A percentile compares a stretch with the other conserved stretches of the same genome.
Conservation (phyloP, 2,113 vertebrate genomes). For the Pangasianodon gigas region DNA sequence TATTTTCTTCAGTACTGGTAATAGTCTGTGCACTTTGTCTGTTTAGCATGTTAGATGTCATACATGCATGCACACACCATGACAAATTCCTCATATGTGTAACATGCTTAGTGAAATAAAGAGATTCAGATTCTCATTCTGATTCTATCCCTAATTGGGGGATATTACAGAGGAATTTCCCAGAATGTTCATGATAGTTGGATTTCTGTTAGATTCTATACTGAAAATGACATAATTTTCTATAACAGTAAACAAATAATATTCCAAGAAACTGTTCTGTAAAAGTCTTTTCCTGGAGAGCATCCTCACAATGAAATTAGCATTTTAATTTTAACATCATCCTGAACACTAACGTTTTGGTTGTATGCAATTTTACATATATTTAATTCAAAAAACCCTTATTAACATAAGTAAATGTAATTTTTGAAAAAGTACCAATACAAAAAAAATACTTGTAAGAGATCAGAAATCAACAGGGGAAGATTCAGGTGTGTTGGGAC, state of each 20-base stretch:
- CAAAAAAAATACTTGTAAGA: neutral
- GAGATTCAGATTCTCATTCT: neutral
- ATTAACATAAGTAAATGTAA: neutral
- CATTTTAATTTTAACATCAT: neutral
- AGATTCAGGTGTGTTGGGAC: neutral
- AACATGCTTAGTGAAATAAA: neutral
- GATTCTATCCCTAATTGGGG: neutral
- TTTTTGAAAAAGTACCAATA: neutral
- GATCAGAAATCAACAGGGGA: neutral
- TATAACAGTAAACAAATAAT: neutral
- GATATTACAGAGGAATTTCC: neutral
- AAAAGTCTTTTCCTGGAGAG: neutral
- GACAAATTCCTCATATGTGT: neutral
- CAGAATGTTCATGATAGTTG: neutral
- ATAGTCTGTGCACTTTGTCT: neutral
- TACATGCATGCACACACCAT: too few species aligned
- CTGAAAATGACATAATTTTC: neutral
- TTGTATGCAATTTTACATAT: neutral
- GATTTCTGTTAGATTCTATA: neutral
- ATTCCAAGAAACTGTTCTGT: neutral
- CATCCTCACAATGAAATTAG: neutral
- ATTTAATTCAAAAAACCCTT: neutral
- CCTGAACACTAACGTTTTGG: neutral
- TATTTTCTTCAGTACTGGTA: neutral
- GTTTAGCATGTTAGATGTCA: neutral